Conservation (phyloP, 2,113 vertebrate species). For the Boulengerochromis microlepis region DNA sequence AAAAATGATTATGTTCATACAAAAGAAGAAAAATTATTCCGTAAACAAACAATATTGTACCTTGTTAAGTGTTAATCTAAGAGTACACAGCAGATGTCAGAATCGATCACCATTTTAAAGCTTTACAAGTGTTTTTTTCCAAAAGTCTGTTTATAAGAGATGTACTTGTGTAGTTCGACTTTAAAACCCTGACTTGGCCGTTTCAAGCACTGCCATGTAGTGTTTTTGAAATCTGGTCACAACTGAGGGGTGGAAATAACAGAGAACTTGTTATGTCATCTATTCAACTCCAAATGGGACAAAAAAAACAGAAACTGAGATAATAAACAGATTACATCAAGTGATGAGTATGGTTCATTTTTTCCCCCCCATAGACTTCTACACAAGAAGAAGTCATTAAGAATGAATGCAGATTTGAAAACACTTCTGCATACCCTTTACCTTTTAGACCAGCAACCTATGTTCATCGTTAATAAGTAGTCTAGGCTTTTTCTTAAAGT, state of each 20-base stretch:
- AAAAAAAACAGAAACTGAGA: not conserved
- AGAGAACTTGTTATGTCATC: not conserved
- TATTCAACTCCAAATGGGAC: not conserved
- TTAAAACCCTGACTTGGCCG: fast-evolving
- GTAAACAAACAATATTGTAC: not conserved
- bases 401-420: not conserved
- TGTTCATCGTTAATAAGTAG: not conserved
- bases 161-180: not conserved
- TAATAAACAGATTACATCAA: not conserved
- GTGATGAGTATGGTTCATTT: not conserved
- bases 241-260: not conserved
- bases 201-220: not conserved
- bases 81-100: not conserved
- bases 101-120: not conserved
- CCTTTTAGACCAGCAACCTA: not conserved
- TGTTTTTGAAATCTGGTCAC: not conserved
- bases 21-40: not conserved
- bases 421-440: not conserved
- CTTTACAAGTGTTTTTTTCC: not conserved
- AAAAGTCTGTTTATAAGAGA: not conserved
- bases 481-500: not conserved
- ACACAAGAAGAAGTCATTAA: not conserved
- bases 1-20: not conserved
- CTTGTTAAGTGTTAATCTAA: not conserved
- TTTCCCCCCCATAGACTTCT: fast-evolving